Evolutionary conservation across 2,888 invertebrate species (phyloP).

Genomic region (Dryomyza anilis): DNA sequence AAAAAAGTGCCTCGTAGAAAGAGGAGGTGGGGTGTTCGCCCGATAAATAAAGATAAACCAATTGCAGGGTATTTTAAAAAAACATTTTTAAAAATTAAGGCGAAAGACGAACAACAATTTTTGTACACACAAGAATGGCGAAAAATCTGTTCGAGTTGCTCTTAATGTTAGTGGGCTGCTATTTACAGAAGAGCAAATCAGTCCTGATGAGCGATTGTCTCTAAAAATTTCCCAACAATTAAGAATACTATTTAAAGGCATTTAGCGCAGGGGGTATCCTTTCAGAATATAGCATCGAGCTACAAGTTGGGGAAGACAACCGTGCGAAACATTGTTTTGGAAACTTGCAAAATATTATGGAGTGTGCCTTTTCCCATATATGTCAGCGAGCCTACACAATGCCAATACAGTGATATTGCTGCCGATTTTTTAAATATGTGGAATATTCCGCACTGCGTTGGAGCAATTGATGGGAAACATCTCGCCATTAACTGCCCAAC

Average conservation of each 20-base stretch:
- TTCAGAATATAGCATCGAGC: constrained; percentile 23
- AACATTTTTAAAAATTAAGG: constrained; percentile 3
- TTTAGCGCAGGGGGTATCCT: constrained; percentile 31
- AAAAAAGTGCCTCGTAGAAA: too few species aligned
- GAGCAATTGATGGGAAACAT: constrained; percentile 32
- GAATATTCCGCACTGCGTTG: constrained; percentile 41
- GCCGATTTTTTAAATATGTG: constrained; percentile 28
- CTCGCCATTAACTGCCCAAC: constrained; percentile 40
- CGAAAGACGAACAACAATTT: not conserved
- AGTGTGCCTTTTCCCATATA: constrained; percentile 48
- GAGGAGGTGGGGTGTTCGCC: not conserved
- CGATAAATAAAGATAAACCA: not conserved
- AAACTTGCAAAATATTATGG: constrained; percentile 56
- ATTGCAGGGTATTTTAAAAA: not conserved
- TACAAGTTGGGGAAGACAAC: constrained; percentile 58
- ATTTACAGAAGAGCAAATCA: not conserved
- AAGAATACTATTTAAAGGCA: not conserved
- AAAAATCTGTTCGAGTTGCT: not conserved
- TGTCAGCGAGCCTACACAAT: not conserved
- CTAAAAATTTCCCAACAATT: not conserved
- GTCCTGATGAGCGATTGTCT: not conserved
- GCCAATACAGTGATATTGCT: constrained; percentile 17
- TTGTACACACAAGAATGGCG: not conserved
- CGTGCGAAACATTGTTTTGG: constrained; percentile 45
- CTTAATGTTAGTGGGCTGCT: not conserved